Base-by-base conservation (phyloP, 2,113 vertebrate genomes). In the Callipepla californica region DNA sequence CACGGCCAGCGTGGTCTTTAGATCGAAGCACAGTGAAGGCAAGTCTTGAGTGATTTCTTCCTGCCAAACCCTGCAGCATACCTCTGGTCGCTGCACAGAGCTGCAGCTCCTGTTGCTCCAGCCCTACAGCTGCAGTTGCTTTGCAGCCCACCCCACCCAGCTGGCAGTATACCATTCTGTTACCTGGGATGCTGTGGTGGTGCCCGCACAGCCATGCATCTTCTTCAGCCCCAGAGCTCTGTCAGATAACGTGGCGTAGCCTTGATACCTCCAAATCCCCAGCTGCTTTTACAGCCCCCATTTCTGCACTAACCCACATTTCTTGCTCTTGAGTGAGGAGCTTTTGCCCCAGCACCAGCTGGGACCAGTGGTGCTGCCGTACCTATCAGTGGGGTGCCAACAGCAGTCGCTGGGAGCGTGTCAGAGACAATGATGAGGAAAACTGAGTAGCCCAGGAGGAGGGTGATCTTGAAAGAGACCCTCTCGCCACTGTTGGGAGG, bases 381-480 rank as follows among this genome's bases (percentile, higher is more conserved):
- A 99, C 99, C 98, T 94, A 99, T 99, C 78, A 99, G 96, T 0
- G 99, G 99, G 0, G 99, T 99, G 85, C 99, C 99, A 0, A 99
- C 99, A 3, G 99, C 99, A 0, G 99, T 99, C 50, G 99, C 99
- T 0, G 99, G 99, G 85, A 99, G 96, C 0, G 99, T 99, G 97
- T 99, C 99, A 0, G 99, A 99, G 7, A 99, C 99, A 0, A 99
- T 99, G 97, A 99, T 99, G 93, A 99, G 98, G 97, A 99, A 99
- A 89, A 99, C 99, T 0, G 99, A 99, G 96, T 99, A 99, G 28
- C 99, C 99, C 89, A 99, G 97, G 76, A 99, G 98, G 55, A 99
- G 97, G 0, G 99, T 99, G 97, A 99, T 99, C 97, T 99, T 99
- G 97, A 99, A 99, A 77, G 99, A 99, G 58, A 99, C 99, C 61